Evolutionary conservation across 2,888 invertebrate genomes (phyloP).

Genomic region (Loripinus fragilis): DNA sequence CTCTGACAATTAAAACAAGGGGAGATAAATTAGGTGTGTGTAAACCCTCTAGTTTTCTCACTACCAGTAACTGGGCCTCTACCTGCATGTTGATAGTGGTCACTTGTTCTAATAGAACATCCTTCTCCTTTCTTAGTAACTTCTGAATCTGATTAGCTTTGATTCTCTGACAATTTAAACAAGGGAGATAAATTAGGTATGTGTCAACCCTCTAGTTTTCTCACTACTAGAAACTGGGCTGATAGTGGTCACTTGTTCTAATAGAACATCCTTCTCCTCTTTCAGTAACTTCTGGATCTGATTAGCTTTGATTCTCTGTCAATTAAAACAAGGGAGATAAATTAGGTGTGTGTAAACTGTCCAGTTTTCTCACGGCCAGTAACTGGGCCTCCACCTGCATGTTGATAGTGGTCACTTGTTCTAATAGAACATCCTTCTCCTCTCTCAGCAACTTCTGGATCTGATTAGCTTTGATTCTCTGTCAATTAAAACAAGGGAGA

Average conservation of each 20-base stretch:
- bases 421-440: constrained; percentile 96
- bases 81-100: constrained; percentile 93
- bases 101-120: constrained; percentile 94
- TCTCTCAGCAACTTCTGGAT: constrained; percentile 96
- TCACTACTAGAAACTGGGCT: constrained; percentile 96
- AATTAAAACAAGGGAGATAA: too few relatives aligned
- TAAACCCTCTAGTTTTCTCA: constrained; percentile 96
- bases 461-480: constrained; percentile 89
- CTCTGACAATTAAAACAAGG: constrained; percentile 67
- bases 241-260: constrained; percentile 92
- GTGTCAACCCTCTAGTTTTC: constrained; percentile 97
- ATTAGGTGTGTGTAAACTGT: too few relatives aligned
- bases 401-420: constrained; percentile 92
- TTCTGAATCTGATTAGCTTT: constrained; percentile 95
- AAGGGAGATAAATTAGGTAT: too few relatives aligned
- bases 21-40: too few relatives aligned
- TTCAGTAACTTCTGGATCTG: constrained; percentile 96
- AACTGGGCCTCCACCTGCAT: constrained; percentile 97
- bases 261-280: constrained; percentile 96
- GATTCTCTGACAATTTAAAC: constrained; percentile 74
- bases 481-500: too few relatives aligned
- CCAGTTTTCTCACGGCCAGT: constrained; percentile 95
- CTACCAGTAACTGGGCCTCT: constrained; percentile 96
- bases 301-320: constrained; percentile 87
- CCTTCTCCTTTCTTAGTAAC: constrained; percentile 96